Percentiles rank a stretch among this genome's conserved stretches.
These are phyloP conservation scores for Tinea trinotella DNA, from an alignment of 2,888 invertebrate species.

Conservation along the genomic window DNA sequence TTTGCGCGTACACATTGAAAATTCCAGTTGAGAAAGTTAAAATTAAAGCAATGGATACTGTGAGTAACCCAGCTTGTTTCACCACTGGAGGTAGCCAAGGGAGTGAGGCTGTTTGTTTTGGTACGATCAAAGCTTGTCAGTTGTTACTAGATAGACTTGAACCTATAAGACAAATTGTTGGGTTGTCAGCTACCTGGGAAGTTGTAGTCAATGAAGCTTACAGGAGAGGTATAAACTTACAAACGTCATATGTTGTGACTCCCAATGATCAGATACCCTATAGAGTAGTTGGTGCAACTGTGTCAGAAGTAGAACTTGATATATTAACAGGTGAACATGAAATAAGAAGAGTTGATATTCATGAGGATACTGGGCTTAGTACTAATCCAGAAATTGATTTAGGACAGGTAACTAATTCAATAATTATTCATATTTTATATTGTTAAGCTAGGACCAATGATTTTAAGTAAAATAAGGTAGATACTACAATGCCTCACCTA, in stretches of 20 bases:
- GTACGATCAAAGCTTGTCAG: constrained; percentile 50
- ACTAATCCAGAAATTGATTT: constrained; percentile 71
- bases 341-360: constrained; percentile 64
- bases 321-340: constrained; percentile 74
- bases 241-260: constrained; percentile 31
- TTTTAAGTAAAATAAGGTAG: too few species aligned
- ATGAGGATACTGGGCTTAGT: constrained; percentile 72
- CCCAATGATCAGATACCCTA: constrained; percentile 40
- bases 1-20: constrained; percentile 76
- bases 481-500: too few species aligned
- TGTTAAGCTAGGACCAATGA: too few species aligned
- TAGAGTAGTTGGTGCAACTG: constrained; percentile 61
- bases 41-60: constrained; percentile 75
- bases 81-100: constrained; percentile 77
- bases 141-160: constrained; percentile 41
- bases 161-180: constrained; percentile 35
- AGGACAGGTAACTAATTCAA: constrained; percentile 50
- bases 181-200: constrained; percentile 41
- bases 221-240: constrained; percentile 30
- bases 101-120: constrained; percentile 38
- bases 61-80: constrained; percentile 75
- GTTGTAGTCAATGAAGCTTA: constrained; percentile 29
- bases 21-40: constrained; percentile 76
- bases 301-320: constrained; percentile 76
- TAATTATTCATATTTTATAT: too few species aligned